These are phyloP conservation scores for Drosophila basisetae DNA, from an alignment of 2,888 invertebrate species.

Conservation along the genomic window DNA sequence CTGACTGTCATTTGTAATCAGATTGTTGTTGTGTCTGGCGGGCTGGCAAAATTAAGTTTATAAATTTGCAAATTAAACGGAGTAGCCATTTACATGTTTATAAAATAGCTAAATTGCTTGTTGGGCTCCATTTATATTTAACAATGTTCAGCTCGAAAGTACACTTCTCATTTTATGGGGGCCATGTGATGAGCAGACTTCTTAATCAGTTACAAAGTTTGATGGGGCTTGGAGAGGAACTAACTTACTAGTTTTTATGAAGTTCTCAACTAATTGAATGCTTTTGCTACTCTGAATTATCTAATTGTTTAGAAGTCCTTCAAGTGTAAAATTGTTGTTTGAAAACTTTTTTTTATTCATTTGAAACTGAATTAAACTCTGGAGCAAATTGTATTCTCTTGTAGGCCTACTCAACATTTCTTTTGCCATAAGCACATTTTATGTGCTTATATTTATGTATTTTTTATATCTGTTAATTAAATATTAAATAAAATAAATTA, in stretches of 20 bases:
- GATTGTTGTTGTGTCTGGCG: constrained; percentile 25
- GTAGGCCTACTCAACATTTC: too few species aligned
- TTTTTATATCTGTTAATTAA: too few species aligned
- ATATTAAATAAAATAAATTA: too few species aligned
- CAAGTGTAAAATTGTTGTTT: neutral
- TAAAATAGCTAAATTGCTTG: constrained; percentile 20
- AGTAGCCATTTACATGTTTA: constrained; percentile 38
- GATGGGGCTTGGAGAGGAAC: neutral
- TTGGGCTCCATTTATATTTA: constrained; percentile 29
- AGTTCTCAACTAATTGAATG: neutral
- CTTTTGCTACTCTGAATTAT: neutral
- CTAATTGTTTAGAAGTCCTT: neutral
- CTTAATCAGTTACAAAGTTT: constrained; percentile 22
- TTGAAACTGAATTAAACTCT: neutral
- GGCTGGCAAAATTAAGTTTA: constrained; percentile 25
- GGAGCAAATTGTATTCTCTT: neutral
- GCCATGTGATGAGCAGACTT: constrained; percentile 14
- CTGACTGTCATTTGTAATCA: constrained; percentile 46
- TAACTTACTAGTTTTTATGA: neutral
- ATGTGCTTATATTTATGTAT: neutral
- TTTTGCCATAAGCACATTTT: too few species aligned
- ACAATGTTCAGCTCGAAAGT: constrained; percentile 11
- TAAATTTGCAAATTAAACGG: constrained; percentile 41
- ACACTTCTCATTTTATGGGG: constrained; percentile 11
- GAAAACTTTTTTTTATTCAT: neutral